Evolutionary conservation across 2,797 vertebrate genomes (phyloP), one percentile per base, ranked within the genome.

Genomic region (Coranthus polyacanthus): DNA sequence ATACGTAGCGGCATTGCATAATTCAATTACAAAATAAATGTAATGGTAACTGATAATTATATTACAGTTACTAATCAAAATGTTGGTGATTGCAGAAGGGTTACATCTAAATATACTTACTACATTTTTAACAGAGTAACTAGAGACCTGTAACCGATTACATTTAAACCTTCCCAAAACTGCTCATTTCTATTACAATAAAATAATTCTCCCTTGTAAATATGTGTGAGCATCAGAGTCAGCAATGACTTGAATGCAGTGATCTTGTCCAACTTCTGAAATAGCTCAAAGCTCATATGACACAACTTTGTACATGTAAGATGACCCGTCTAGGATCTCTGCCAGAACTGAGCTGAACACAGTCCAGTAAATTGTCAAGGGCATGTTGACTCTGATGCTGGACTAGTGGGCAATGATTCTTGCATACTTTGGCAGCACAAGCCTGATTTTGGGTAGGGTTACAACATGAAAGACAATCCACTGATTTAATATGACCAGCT

Each of bases 331-430:
- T 39, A 5, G 38, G 18, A 4, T 51, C 41, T 69, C 16, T 74
- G 69, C 67, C 66, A 72, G 42, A 7, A 15, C 62, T 43, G 47
- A 73, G 18, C 57, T 75, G 72, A 76, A 57, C 24, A 47, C 21
- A 44, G 34, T 68, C 73, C 79, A 72, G 67, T 55, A 72, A 37
- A 46, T 39, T 47, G 56, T 71, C 78, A 81, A 81, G 79, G 85
- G 86, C 76, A 46, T 50, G 37, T 50, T 43, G 67, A 70, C 68
- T 54, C 51, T 57, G 78, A 62, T 79, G 45, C 64, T 53, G 49
- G 39, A 29, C 57, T 38, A 20, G 63, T 38, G 45, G 44, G 68
- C 50, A 59, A 10, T 44, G 21, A 58, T 52, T 45, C 24, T 60
- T 20, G 6, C 73, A 77, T 73, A 60, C 29, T 55, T 56, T 65